Conservation (phyloP, 2,888 invertebrate genomes). For the Euzetes globulus region DNA sequence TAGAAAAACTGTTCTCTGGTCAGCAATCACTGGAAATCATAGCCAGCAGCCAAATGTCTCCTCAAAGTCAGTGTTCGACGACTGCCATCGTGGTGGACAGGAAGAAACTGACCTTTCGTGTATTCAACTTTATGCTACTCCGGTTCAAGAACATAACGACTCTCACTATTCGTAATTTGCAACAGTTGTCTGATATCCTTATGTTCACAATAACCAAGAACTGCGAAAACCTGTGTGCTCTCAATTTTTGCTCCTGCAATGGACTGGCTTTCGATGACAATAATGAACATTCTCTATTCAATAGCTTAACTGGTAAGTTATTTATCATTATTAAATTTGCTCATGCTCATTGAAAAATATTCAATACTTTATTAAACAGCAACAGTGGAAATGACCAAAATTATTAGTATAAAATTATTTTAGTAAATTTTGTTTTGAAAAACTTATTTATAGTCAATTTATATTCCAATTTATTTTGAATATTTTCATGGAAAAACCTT, state of each 20-base stretch:
- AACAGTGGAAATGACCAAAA: no score
- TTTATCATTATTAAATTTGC: no score
- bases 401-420: no score
- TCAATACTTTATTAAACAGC: no score
- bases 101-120: neutral
- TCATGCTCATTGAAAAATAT: no score
- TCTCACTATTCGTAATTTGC: slow-evolving; percentile 17
- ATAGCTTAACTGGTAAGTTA: slow-evolving; percentile 25
- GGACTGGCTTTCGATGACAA: slow-evolving; percentile 8
- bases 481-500: no score
- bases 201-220: slow-evolving; percentile 23
- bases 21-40: slow-evolving; percentile 31
- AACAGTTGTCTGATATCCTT: slow-evolving; percentile 24
- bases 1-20: slow-evolving; percentile 23
- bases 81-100: slow-evolving; percentile 15
- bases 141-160: slow-evolving; percentile 24
- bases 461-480: no score
- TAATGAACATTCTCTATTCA: slow-evolving; percentile 20
- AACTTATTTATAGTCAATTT: no score
- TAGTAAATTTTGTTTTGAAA: no score
- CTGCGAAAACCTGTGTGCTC: neutral
- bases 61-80: neutral
- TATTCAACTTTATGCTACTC: slow-evolving; percentile 17
- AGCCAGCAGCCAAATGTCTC: neutral
- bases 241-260: neutral